Evolutionary conservation across 2,113 vertebrate genomes (phyloP).

Genomic region (Cavia aperea): DNA sequence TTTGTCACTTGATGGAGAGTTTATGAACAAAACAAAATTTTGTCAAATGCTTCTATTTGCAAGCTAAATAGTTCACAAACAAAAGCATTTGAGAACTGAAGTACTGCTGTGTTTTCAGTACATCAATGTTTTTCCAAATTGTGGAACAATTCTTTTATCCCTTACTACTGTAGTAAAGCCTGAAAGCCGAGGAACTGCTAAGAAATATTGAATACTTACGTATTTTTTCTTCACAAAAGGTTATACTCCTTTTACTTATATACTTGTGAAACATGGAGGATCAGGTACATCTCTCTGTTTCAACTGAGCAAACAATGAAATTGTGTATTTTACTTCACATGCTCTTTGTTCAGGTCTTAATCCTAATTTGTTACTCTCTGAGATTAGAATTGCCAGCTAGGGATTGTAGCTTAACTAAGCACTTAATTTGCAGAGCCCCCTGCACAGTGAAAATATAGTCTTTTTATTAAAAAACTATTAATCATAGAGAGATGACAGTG

Average conservation of each 20-base stretch:
- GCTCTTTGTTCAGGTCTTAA: not conserved
- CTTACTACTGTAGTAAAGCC: not conserved
- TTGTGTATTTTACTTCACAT: not conserved
- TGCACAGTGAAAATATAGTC: not conserved
- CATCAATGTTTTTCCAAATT: not conserved
- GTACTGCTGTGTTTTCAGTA: not conserved
- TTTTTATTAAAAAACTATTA: not conserved
- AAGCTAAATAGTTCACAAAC: not conserved
- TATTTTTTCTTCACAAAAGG: not conserved
- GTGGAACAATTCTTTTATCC: not conserved
- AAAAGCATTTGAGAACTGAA: not conserved
- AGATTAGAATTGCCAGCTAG: not conserved
- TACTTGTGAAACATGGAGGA: not conserved
- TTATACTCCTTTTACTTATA: not conserved
- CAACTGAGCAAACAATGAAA: not conserved
- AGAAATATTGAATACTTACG: not conserved
- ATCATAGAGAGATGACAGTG: not conserved
- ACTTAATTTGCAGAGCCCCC: not conserved
- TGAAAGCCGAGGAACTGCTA: not conserved
- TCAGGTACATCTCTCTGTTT: not conserved
- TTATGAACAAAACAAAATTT: not conserved
- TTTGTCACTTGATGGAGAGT: not conserved
- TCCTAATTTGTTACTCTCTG: not conserved
- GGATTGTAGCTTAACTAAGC: not conserved
- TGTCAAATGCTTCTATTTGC: not conserved